Conservation (phyloP, 2,888 invertebrate species). For the Hyles lineata region DNA sequence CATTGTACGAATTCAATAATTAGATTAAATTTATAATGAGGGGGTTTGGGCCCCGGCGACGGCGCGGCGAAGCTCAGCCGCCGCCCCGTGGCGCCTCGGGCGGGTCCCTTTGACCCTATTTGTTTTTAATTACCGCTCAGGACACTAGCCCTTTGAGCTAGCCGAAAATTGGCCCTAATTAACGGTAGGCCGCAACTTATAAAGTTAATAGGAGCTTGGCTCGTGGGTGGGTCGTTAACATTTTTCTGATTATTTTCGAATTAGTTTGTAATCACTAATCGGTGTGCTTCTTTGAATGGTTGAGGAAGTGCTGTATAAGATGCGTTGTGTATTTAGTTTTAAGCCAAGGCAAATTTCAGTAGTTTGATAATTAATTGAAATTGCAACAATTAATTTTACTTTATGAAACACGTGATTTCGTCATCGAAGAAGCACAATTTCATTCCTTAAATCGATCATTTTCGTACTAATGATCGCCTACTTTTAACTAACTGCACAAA, state of each 20-base stretch:
- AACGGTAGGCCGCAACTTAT: conserved; percentile 66
- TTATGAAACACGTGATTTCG: too few relatives aligned
- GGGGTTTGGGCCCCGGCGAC: conserved; percentile 76
- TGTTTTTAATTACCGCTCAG: conserved; percentile 82
- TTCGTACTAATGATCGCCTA: too few relatives aligned
- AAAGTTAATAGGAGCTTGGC: conserved; percentile 53
- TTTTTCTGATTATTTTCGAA: conserved; percentile 30
- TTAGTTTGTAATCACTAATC: conserved; percentile 28
- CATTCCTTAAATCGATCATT: too few relatives aligned
- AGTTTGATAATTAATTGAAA: too few relatives aligned
- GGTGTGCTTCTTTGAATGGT: background rate
- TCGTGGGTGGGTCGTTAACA: conserved; percentile 39
- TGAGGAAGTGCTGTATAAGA: background rate
- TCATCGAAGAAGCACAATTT: too few relatives aligned
- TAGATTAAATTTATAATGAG: conserved; percentile 84
- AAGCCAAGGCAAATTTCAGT: too few relatives aligned
- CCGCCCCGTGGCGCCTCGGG: conserved; percentile 82
- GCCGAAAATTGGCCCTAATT: conserved; percentile 79
- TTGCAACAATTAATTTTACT: too few relatives aligned
- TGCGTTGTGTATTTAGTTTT: background rate
- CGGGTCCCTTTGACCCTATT: conserved; percentile 81
- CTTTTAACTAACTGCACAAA: too few relatives aligned
- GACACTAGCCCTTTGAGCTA: conserved; percentile 72
- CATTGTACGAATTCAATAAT: conserved; percentile 85
- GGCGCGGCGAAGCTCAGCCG: conserved; percentile 67